These are phyloP conservation scores for Apodemia duryi DNA, from an alignment of 2,888 invertebrate species.

Conservation along the genomic window DNA sequence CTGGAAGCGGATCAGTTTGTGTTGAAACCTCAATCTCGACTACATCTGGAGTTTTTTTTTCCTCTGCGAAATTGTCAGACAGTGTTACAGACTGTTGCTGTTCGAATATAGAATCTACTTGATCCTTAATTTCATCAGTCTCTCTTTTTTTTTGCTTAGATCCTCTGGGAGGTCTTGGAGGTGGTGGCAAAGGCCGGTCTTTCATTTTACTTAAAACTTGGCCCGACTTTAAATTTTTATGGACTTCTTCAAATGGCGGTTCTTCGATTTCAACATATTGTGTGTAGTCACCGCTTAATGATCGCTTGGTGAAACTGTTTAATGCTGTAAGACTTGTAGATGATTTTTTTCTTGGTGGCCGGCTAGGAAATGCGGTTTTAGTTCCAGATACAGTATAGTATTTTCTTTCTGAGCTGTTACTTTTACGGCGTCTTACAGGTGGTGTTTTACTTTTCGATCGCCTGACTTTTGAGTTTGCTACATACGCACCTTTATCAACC, in stretches of 20 bases:
- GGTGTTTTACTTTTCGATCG: constrained; percentile 77
- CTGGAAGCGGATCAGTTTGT: constrained; percentile 91
- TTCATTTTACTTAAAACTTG: constrained; percentile 90
- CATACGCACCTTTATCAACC: constrained; percentile 85
- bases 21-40: constrained; percentile 88
- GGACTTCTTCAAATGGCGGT: constrained; percentile 77
- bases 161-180: constrained; percentile 89
- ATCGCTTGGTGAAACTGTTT: constrained; percentile 71
- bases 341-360: constrained; percentile 82
- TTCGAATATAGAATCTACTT: constrained; percentile 30
- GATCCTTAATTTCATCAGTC: constrained; percentile 36
- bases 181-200: constrained; percentile 90
- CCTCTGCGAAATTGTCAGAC: constrained; percentile 34
- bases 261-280: constrained; percentile 82
- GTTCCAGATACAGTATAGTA: constrained; percentile 83
- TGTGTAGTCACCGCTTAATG: constrained; percentile 62
- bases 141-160: constrained; percentile 61
- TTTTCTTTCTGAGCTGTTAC: constrained; percentile 77
- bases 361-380: constrained; percentile 75
- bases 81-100: constrained; percentile 34
- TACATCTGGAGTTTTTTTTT: constrained; percentile 49
- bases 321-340: constrained; percentile 74
- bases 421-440: constrained; percentile 62
- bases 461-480: constrained; percentile 79
- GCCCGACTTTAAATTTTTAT: constrained; percentile 85